A percentile compares a stretch with the other conserved stretches of the same genome.
Evolutionary conservation across 64 coral and sea anemone genomes (phyloP).

Genomic region (Dendrophyllia cribrosa): DNA sequence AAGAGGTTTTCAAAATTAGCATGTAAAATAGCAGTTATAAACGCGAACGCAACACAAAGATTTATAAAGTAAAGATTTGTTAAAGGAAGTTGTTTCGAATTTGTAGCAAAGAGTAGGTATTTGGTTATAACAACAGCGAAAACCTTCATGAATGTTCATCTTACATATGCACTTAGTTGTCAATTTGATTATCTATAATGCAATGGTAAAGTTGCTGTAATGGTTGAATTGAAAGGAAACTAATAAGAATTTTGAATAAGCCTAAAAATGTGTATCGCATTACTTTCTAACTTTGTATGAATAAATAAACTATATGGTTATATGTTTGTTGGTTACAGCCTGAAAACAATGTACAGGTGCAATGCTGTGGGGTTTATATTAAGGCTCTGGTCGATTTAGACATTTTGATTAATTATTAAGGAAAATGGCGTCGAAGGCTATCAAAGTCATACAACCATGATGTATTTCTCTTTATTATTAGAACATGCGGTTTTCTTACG

Average conservation of each 20-base stretch:
- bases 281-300: not conserved
- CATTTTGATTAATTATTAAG: not conserved
- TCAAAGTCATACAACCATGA: slow-evolving; percentile 25
- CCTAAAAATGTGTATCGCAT: not conserved
- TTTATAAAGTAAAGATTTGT: not conserved
- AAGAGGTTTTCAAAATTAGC: not conserved
- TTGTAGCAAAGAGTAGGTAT: no score
- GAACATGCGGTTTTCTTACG: not conserved
- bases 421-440: not conserved
- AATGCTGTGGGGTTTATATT: no score
- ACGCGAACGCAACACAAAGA: not conserved
- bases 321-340: no score
- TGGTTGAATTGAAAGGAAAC: not conserved
- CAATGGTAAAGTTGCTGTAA: slow-evolving; percentile 1
- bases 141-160: no score
- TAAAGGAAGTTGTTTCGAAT: no score
- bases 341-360: no score
- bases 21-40: not conserved
- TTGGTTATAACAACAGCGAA: no score
- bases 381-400: not conserved
- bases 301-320: no score
- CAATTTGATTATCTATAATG: not conserved
- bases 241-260: not conserved
- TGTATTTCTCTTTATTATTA: slow-evolving; percentile 25
- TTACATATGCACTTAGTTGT: not conserved